phyloP scores from a whole-genome alignment of 2,113 vertebrate species.

The Bagarius yarrelli region DNA sequence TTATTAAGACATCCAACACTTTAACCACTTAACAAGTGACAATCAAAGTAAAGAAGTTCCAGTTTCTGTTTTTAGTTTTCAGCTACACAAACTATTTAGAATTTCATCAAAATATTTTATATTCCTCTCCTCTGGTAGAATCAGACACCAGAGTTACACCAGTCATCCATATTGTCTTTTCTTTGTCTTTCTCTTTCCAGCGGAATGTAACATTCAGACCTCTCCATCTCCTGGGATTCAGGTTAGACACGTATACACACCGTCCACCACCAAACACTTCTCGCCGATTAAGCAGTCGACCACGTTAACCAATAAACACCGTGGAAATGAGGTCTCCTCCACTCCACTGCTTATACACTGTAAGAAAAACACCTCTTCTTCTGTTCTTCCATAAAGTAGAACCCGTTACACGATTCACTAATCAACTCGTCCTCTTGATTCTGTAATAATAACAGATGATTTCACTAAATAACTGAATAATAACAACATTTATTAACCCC shows the following conservation, averaged over 20 bases:
- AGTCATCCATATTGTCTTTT: no score
- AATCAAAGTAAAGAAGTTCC: no score
- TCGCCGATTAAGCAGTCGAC: conserved; percentile 98
- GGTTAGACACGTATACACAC: conserved; percentile 96
- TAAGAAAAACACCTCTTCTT: conserved; percentile 67
- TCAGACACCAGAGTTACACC: no score
- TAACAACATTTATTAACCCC: neutral
- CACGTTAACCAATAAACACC: conserved; percentile 96
- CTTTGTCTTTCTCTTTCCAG: conserved; percentile 60
- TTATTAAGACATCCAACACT: no score
- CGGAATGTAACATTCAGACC: conserved; percentile 96
- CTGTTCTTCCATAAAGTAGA: neutral
- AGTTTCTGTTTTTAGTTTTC: no score
- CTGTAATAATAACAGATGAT: neutral
- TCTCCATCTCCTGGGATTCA: conserved; percentile 95
- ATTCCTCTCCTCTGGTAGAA: no score
- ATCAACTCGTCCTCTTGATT: neutral
- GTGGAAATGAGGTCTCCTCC: conserved; percentile 95
- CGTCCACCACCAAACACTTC: conserved; percentile 97
- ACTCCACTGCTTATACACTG: conserved; percentile 93
- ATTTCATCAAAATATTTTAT: no score
- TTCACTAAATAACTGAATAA: neutral
- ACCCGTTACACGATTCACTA: no score
- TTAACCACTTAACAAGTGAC: no score
- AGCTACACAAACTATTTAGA: no score